Percentiles rank a stretch among this genome's conserved stretches.
Evolutionary conservation across 2,113 vertebrate genomes (phyloP).

Genomic region (Hepsetus odoe): DNA sequence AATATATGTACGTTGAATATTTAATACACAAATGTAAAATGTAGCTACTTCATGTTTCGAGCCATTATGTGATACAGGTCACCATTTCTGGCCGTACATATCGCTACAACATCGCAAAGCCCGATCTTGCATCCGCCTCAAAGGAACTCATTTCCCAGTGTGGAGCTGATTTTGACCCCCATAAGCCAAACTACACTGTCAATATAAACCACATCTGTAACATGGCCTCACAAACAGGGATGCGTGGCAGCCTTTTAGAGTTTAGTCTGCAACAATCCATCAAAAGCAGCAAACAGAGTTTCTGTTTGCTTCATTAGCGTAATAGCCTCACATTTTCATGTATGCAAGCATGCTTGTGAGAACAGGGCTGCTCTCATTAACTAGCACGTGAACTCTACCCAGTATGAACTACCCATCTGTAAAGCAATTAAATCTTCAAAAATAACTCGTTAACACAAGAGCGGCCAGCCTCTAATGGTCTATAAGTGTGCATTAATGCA

Average conservation of each 20-base stretch:
- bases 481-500: background rate
- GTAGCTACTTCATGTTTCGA: too few species aligned
- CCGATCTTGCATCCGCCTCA: too few species aligned
- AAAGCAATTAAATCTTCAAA: constrained; percentile 34
- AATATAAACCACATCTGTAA: background rate
- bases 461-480: constrained; percentile 47
- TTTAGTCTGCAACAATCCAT: background rate
- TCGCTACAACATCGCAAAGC: too few species aligned
- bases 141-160: too few species aligned
- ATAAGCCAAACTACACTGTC: too few species aligned
- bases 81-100: too few species aligned
- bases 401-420: background rate
- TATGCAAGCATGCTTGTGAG: background rate
- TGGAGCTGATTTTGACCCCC: too few species aligned
- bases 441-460: constrained; percentile 24
- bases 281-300: background rate
- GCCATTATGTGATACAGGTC: too few species aligned
- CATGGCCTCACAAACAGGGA: background rate
- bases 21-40: too few species aligned
- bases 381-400: constrained; percentile 5
- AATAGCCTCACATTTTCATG: background rate
- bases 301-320: background rate
- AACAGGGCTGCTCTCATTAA: constrained; percentile 18
- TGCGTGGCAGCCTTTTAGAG: background rate
- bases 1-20: too few species aligned